Evolutionary conservation across 64 coral and sea anemone species (phyloP), one percentile per base, ranked within the genome.

Genomic region (Exaiptasia diaphana): DNA sequence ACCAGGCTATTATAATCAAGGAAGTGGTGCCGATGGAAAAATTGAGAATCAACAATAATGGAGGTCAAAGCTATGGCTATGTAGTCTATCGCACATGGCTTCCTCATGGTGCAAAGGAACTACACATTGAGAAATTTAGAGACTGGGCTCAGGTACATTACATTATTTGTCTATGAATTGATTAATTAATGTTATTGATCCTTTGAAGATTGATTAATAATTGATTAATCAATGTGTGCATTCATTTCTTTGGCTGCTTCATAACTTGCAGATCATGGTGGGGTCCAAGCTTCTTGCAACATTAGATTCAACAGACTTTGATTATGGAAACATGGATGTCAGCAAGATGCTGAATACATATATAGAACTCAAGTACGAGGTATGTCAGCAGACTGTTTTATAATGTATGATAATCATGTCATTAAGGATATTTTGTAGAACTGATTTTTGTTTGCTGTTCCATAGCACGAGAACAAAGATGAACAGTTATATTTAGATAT

Each of bases 401-500:
- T 22, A 14, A 52, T 0, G 5, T 67, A 1, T 17, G n/a, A 37
- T 33, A 6, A 39, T 29, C 10, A 46, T 41, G 17, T 43, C 23
- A 2, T 20, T 20, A 10, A 0, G 9, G 29, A 43, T 23, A 22
- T 38, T 5, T 13, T 46, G 12, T 24, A 50, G 2, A 3, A 41
- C 30, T 80, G 54, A 4, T 42, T 68, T 1, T 35, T 82, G 4
- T 68, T 29, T 34, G 10, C 34, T 52, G 49, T 52, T 52, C 24
- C 38, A 4, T 10, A 73, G 69, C 69, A 35, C 4, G 11, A 20
- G 2, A 34, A 77, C 38, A 6, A 13, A 2, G 10, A 58, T 45
- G 41, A 35, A 41, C 32, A 76, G 39, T 20, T 62, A 12, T 74
- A 53, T 63, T 72, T 94, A 61, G 91, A 94, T 34, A 94, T 94